phyloP scores from a whole-genome alignment of 2,797 vertebrate genomes.

The Catamblyrhynchus diadema region DNA sequence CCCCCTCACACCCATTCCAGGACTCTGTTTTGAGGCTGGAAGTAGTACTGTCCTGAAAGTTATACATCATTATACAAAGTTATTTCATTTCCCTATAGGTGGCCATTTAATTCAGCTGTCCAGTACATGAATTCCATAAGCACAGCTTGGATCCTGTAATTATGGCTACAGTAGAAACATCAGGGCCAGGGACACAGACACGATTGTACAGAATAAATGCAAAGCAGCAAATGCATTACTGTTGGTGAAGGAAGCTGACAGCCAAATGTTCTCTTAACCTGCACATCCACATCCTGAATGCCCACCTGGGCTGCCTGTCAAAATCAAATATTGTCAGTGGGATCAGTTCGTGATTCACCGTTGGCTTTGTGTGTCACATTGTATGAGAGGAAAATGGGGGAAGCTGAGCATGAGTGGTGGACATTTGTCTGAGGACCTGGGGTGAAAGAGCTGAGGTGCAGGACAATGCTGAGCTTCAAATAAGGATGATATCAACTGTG shows the following conservation, averaged over 20 bases:
- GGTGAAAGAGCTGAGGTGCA: not conserved
- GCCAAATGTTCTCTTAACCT: not conserved
- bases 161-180: not conserved
- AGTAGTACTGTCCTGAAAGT: not conserved
- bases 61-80: not conserved
- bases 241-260: not conserved
- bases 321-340: not conserved
- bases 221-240: not conserved
- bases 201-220: not conserved
- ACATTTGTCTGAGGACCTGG: not conserved
- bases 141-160: not conserved
- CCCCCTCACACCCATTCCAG: not conserved
- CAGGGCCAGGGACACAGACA: not conserved
- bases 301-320: not conserved
- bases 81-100: not conserved
- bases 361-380: not conserved
- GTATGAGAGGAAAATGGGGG: not conserved
- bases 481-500: not conserved
- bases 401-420: not conserved
- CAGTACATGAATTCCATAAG: not conserved
- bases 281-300: not conserved
- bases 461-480: not conserved
- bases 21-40: not conserved
- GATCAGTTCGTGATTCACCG: not conserved
- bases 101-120: slow-evolving; percentile 18